Evolutionary conservation across 2,797 vertebrate species (phyloP).

Genomic region (Neostethus bicornis): DNA sequence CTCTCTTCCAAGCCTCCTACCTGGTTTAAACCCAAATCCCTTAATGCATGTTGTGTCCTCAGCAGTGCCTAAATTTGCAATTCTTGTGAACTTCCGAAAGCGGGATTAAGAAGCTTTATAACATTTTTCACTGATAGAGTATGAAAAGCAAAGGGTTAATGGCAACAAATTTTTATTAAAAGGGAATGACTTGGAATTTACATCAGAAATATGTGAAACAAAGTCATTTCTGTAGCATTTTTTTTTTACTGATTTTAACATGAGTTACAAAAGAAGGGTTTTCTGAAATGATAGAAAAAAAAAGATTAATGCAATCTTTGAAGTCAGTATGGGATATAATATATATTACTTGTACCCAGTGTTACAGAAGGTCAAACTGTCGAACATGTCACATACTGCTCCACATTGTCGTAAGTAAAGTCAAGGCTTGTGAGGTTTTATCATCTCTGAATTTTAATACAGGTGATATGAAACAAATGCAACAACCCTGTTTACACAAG

Average conservation of each 20-base stretch:
- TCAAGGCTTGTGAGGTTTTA: constrained; percentile 72
- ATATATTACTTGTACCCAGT: neutral
- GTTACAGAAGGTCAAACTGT: neutral
- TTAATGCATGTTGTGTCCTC: constrained; percentile 74
- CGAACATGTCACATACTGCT: constrained; percentile 17
- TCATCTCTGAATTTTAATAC: constrained; percentile 85
- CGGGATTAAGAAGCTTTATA: constrained; percentile 68
- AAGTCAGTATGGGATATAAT: neutral
- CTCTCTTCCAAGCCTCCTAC: constrained; percentile 64
- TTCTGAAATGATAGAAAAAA: neutral
- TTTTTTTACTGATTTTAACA: neutral
- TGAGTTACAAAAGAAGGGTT: neutral
- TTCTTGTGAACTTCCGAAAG: constrained; percentile 64
- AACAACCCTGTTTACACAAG: constrained; percentile 84
- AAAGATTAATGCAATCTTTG: neutral
- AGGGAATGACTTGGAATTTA: constrained; percentile 4
- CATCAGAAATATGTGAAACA: constrained; percentile 22
- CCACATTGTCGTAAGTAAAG: constrained; percentile 64
- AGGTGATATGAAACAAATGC: constrained; percentile 86
- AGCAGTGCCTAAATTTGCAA: constrained; percentile 76
- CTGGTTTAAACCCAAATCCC: constrained; percentile 75
- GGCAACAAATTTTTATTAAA: constrained; percentile 39
- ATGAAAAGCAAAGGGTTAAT: constrained; percentile 37
- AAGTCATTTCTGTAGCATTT: neutral
- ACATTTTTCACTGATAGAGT: constrained; percentile 13